Conservation (phyloP, 2,797 vertebrate genomes). For the Melanotaenia pygmaea region DNA sequence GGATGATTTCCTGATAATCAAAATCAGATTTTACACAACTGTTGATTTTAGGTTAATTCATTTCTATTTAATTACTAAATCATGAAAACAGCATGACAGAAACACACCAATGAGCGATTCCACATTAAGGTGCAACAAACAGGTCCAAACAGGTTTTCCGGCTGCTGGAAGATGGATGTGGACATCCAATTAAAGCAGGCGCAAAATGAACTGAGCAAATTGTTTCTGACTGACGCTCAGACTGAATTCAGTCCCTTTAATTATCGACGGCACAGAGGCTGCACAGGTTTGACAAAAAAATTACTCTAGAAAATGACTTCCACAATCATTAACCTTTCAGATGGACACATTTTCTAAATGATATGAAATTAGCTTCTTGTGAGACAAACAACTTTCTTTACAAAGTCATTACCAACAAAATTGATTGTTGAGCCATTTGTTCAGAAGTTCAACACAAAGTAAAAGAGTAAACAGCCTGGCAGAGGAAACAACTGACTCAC, state of each 20-base stretch:
- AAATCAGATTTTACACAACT: too few species aligned
- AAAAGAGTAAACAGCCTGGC: neutral
- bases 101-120: neutral
- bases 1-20: slow-evolving; percentile 1
- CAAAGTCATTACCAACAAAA: neutral
- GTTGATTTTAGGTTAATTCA: too few species aligned
- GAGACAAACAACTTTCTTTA: neutral
- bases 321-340: slow-evolving; percentile 4
- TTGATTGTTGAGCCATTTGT: neutral
- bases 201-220: slow-evolving; percentile 7
- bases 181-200: slow-evolving; percentile 4
- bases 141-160: neutral
- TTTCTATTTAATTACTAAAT: neutral
- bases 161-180: neutral
- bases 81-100: neutral
- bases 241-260: slow-evolving; percentile 10
- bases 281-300: neutral
- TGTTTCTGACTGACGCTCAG: neutral
- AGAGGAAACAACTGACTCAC: slow-evolving; percentile 66
- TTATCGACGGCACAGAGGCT: slow-evolving; percentile 8
- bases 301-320: neutral
- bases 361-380: neutral
- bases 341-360: slow-evolving; percentile 11
- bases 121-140: neutral
- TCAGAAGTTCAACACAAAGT: neutral